Evolutionary conservation across 2,113 vertebrate species (phyloP), one percentile per base, ranked within the genome.

Genomic region (Cottus gobio): DNA sequence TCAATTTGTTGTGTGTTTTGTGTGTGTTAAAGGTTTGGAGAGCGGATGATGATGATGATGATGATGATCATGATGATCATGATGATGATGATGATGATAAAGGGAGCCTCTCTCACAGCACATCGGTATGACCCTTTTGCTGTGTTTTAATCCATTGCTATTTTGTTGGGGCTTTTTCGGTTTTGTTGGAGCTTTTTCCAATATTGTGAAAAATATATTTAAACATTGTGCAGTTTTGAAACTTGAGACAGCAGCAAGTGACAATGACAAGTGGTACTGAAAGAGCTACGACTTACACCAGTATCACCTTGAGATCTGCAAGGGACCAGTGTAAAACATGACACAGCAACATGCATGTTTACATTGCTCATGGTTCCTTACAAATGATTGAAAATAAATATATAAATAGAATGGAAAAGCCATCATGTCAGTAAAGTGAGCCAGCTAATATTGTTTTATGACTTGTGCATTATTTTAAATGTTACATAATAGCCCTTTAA

Each of bases 361-460:
- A 62, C 26, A 46, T 66, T 30, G 2, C 4, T 20, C 26, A 48
- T 20, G 16, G 15, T 30, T 8, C 8, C 8, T 20, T 18, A 46
- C 24, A 20, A 66, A 66, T 11, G 9, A 46, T 34, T 58, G n/a
- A 37, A 36, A 62, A 36, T 26, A 28, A n/a, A 34, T 34, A 61
- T 16, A 20, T 31, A 1, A 11, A 12, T 12, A 36, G 16, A 61
- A 22, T 7, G 4, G 9, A 8, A 1, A 64, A 39, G 22, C 18
- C 3, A 20, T 31, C 7, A 58, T 31, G 15, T 60, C 7, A 60
- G 46, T 48, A 48, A 60, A 60, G 6, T 10, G 30, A 61, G 46
- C 7, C 30, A 34, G 58, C 13, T 37, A 64, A 42, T 64, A 39
- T 64, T 66, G 26, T 67, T 66, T 68, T n/a, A 5, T 69, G 10